These are phyloP conservation scores for Ovis aries DNA, from an alignment of 2,113 vertebrate genomes.

Conservation along the genomic window DNA sequence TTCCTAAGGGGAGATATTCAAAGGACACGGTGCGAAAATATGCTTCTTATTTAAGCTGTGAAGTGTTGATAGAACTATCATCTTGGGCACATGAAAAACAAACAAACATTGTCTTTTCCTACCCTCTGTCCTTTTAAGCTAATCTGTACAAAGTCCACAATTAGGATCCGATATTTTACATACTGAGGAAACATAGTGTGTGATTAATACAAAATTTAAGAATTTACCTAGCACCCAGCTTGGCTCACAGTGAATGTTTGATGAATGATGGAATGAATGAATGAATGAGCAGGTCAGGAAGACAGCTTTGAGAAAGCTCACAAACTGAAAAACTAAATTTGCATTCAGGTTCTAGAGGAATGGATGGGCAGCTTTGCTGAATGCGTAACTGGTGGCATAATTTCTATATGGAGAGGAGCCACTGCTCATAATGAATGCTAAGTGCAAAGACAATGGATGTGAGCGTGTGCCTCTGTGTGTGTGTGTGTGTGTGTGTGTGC, in stretches of 20 bases:
- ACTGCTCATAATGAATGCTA: background rate
- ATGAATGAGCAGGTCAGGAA: background rate
- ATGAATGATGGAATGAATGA: background rate
- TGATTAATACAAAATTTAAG: background rate
- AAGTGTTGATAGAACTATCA: slow-evolving; percentile 18
- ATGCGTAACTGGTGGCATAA: background rate
- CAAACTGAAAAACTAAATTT: background rate
- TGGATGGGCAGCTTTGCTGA: background rate
- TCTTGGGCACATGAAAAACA: background rate
- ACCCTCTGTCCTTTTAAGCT: background rate
- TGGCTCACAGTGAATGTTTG: background rate
- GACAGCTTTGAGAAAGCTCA: background rate
- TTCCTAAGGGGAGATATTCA: slow-evolving; percentile 6
- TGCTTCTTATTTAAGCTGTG: slow-evolving; percentile 7
- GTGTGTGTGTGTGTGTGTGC: background rate
- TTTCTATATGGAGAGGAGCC: background rate
- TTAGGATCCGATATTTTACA: background rate
- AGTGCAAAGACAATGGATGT: background rate
- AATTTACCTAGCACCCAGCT: background rate
- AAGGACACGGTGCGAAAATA: slow-evolving; percentile 8
- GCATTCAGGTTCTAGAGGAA: background rate
- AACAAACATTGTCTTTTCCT: background rate
- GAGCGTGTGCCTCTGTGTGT: accelerated
- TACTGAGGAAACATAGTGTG: background rate
- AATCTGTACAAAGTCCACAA: background rate